Evolutionary conservation across 1,140 invertebrate genomes (phyloP).

Genomic region (Eueides isabella): DNA sequence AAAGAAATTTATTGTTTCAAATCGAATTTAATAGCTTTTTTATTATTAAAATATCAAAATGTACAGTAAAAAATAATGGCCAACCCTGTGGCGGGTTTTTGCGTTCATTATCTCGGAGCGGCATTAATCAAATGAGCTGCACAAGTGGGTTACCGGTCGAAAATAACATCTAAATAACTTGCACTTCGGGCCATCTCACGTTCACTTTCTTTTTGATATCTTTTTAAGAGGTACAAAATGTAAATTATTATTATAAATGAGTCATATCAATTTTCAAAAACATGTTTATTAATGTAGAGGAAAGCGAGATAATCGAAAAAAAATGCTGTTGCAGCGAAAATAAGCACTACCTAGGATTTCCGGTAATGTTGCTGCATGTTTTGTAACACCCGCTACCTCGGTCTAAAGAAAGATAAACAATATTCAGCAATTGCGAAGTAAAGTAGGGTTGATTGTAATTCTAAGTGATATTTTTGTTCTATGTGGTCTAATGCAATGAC

Average conservation of each 20-base stretch:
- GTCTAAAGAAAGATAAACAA: no score
- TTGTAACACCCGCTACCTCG: no score
- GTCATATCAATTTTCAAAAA: neutral
- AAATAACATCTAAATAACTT: conserved; percentile 43
- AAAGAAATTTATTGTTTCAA: neutral
- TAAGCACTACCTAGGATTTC: no score
- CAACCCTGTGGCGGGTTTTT: conserved; percentile 23
- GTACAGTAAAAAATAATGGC: neutral
- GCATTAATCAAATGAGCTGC: conserved; percentile 39
- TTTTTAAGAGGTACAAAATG: conserved; percentile 25
- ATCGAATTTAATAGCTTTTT: neutral
- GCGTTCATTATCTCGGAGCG: conserved; percentile 31
- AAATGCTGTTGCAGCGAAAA: no score
- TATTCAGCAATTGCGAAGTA: no score
- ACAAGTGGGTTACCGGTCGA: conserved; percentile 37
- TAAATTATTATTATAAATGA: conserved; percentile 17
- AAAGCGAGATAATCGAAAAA: no score
- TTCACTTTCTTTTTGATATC: conserved; percentile 42
- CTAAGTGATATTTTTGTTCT: no score
- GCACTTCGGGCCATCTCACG: conserved; percentile 28
- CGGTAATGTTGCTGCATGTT: no score
- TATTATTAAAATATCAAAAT: conserved; percentile 1
- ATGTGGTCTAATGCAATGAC: no score
- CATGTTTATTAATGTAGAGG: neutral
- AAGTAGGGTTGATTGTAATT: no score